Conservation (phyloP, 2,888 invertebrate species). For the Amblyteles armatorius region DNA sequence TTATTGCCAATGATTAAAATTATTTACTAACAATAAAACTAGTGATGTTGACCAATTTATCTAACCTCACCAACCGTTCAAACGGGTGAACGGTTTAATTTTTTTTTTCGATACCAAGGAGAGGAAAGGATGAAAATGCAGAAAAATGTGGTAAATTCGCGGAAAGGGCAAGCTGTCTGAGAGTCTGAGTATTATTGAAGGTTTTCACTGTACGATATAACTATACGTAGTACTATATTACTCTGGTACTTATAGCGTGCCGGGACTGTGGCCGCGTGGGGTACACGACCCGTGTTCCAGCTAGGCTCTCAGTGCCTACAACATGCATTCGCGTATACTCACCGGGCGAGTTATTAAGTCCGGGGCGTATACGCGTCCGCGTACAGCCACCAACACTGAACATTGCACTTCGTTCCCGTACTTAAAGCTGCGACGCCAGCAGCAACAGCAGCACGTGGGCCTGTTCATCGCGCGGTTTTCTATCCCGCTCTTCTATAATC, state of each 20-base stretch:
- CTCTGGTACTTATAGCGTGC: slow-evolving; percentile 18
- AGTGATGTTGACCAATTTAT: too few species aligned
- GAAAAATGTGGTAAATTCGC: neutral
- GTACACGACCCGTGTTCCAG: slow-evolving; percentile 51
- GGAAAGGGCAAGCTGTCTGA: neutral
- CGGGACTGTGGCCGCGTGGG: slow-evolving; percentile 32
- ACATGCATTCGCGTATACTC: slow-evolving; percentile 33
- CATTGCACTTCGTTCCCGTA: slow-evolving; percentile 15
- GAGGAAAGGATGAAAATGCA: neutral
- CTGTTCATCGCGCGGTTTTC: slow-evolving; percentile 21
- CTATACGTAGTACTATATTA: slow-evolving; percentile 28
- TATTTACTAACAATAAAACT: neutral
- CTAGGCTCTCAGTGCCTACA: neutral
- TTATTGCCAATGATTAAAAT: neutral
- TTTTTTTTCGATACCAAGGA: neutral
- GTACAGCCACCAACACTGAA: slow-evolving; percentile 19
- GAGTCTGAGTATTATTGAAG: neutral
- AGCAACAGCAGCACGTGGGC: slow-evolving; percentile 40
- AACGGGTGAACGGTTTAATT: neutral
- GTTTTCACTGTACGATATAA: slow-evolving; percentile 22
- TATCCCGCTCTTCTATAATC: slow-evolving; percentile 39
- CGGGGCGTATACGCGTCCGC: slow-evolving; percentile 13
- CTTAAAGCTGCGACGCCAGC: neutral
- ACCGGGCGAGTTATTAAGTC: slow-evolving; percentile 46
- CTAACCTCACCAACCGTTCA: neutral